Base-by-base conservation (phyloP, 37 sponge, comb jelly and placozoan species). In the Theonella swinhoei region DNA sequence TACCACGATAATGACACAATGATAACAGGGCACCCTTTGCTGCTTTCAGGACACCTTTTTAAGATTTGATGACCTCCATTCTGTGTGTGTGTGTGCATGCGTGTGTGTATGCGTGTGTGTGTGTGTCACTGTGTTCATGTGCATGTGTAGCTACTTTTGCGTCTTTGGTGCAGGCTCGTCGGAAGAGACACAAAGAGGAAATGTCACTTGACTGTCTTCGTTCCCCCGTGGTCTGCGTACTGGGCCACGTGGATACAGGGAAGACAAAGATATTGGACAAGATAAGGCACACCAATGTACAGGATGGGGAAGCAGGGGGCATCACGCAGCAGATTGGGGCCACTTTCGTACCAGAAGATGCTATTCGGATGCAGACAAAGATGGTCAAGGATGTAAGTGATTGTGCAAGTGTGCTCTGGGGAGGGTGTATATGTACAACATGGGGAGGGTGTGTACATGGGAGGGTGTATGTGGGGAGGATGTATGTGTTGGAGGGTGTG, bases 281-380 rank as follows among this genome's bases (percentile, higher is more conserved):
- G 90, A 91, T 94, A 7, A 71, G 95, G 0, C 83, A 75, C 68
- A 90, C 91, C 33, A 78, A 93, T 37, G 98, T 95, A 5, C 99
- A 99, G 86, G 97, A 99, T 66, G 99, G 99, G 32, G 99, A 99
- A 72, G 99, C 99, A 5, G 99, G 99, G 1, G 99, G 99, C 3
- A 99, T 99, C 41, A 99, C 99, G 1, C 99, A 99, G 91, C 99
- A 99, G 85, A 99, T 99, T 64, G 99, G 99, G 60, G 97, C 99
- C 17, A 99, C 97, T 31, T 97, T 95, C 81, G 96, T 99, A 14
- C 99, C 99, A 11, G 74, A 88, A 35, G 92, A 91, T 30, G 91
- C 96, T 34, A 89, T 99, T 17, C 60, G 74, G 33, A 90, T 87
- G 38, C 94, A 95, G 63, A 97, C 97, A 35, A 90, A 84, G 68